Evolutionary conservation across 2,888 invertebrate species (phyloP), one percentile per base, ranked within the genome.

Genomic region (Epinotia brunnichana): DNA sequence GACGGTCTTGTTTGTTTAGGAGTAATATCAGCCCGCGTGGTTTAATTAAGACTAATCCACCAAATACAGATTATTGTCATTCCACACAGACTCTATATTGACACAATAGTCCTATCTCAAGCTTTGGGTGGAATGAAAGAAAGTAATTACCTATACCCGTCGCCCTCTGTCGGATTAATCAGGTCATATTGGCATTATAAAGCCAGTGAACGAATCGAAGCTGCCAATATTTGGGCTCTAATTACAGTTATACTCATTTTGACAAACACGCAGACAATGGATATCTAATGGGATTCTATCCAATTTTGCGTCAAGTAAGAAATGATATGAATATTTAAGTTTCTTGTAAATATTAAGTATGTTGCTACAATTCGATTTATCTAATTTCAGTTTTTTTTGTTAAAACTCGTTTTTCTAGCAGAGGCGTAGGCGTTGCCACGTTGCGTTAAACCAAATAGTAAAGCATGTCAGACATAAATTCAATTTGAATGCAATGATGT

Each of bases 151-250:
- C 67, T 57, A 15, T 68, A 68, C n/a, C n/a, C 9, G 56, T 35
- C 60, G 71, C 67, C 61, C 67, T 54, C 67, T 72, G 24, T 7
- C 66, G 61, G 61, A 68, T 72, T 72, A 72, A 72, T 72, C 66
- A 56, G 48, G 51, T 61, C 54, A 29, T 48, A 35, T 56, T 41
- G 54, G 35, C n/a, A 39, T 48, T 56, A 21, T 68, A 57, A 56
- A 62, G 61, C 35, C 41, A n/a, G 24, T 41, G 3, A 3, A 17
- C 48, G 7, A 51, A 60, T 51, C 11, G 41, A 56, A 41, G 11
- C 61, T 21, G 5, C 7, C 19, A 39, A 53, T n/a, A 41, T 66
- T 56, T 54, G 39, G 54, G 15, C 39, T 11, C 2, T 19, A 10
- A 53, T 15, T 44, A n/a, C 5, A 10, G 19, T 15, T 44, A n/a